Percentiles rank a stretch among this genome's conserved stretches.
phyloP scores from a whole-genome alignment of 2,797 vertebrate species.

The Cheracebus regulus region DNA sequence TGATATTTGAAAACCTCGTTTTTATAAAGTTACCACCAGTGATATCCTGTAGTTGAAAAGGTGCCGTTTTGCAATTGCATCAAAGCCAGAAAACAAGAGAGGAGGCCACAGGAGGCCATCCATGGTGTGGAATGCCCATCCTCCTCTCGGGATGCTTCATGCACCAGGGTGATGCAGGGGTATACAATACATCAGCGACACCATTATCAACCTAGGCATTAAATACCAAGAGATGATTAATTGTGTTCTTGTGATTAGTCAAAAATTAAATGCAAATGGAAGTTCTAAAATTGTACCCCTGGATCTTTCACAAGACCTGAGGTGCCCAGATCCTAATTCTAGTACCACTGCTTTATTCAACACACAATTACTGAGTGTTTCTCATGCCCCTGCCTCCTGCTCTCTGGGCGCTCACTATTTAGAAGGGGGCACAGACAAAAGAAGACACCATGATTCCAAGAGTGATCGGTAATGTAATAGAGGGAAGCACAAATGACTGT shows the following conservation, averaged over 20 bases:
- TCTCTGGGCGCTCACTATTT: not conserved
- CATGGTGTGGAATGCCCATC: no score
- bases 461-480: not conserved
- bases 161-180: not conserved
- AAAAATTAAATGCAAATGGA: not conserved
- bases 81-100: not conserved
- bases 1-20: not conserved
- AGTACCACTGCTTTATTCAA: not conserved
- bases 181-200: not conserved
- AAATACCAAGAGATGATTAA: not conserved
- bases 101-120: not conserved
- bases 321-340: not conserved
- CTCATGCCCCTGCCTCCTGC: not conserved
- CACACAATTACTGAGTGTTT: not conserved
- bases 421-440: not conserved
- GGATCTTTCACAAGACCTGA: not conserved
- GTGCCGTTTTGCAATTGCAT: not conserved
- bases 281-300: not conserved
- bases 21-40: conserved; percentile 1
- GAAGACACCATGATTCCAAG: not conserved
- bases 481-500: not conserved
- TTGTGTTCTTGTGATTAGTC: not conserved
- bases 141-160: not conserved
- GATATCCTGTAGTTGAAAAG: not conserved
- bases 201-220: not conserved